Base-by-base conservation (phyloP, 1,140 invertebrate genomes). In the Coelopa frigida region DNA sequence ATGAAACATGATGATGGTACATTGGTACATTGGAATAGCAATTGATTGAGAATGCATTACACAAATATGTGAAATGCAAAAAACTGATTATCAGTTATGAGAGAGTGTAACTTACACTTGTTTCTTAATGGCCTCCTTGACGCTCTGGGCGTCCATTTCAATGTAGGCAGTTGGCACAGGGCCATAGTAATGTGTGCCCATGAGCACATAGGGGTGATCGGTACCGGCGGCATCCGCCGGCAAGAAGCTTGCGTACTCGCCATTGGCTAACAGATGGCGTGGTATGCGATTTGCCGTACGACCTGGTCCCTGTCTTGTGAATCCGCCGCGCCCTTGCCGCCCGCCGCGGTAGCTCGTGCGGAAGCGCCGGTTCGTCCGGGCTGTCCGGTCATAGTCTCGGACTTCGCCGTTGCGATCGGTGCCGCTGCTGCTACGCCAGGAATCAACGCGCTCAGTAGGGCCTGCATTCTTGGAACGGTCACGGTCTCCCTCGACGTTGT, bases 61-160 rank as follows among this genome's bases (percentile, higher is more conserved):
- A 35, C 5, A 35, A 35, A 35, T 14, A 35, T 15, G 12, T 20
- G 12, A 18, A 14, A 11, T n/a, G 44, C 33, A 38, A 31, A 31
- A 47, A 35, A 41, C 43, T 39, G 32, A 43, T 26, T 18, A 4
- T 20, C 33, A 35, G 8, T 14, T 18, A 14, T 20, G 24, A 21
- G 5, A 38, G 45, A 41, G 38, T 52, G 43, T 51, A n/a, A 78
- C 80, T 83, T 71, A 89, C 85, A 89, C 86, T 75, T 89, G 87
- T 58, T 89, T 87, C 57, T 79, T 84, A 50, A 91, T 83, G 51
- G 82, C 81, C 48, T 88, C 85, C 61, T 86, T 87, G 3, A 89
- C 66, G 50, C 73, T 74, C 11, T 57, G 55, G 27, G 70, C 72
- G 52, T 78, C 76, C 37, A 77, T 58, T 20, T 75, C 73, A 10